Evolutionary conservation across 2,797 vertebrate species (phyloP).

Genomic region (Rachycentron canadum): DNA sequence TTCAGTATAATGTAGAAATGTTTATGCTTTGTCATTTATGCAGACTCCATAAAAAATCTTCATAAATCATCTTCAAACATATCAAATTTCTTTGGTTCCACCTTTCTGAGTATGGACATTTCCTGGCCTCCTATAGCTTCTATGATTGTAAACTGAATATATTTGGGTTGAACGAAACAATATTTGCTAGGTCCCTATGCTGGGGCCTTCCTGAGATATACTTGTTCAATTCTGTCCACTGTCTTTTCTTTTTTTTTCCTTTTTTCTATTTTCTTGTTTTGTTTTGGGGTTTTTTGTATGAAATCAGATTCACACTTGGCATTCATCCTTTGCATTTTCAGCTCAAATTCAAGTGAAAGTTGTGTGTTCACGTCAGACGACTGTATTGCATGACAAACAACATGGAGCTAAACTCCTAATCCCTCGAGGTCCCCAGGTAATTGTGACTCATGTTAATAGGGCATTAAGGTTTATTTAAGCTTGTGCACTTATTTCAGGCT

Average conservation of each 20-base stretch:
- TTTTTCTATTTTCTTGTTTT: too few species aligned
- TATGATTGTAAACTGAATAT: background rate
- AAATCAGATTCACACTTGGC: background rate
- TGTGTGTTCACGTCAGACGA: background rate
- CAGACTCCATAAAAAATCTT: background rate
- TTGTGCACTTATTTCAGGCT: constrained; percentile 13
- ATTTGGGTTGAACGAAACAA: background rate
- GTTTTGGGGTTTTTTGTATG: background rate
- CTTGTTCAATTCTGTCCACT: background rate
- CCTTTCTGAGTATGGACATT: background rate
- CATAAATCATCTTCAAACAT: background rate
- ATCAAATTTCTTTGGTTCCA: background rate
- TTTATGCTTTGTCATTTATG: constrained; percentile 9
- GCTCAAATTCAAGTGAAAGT: background rate
- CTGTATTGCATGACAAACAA: background rate
- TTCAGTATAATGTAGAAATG: background rate
- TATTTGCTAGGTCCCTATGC: background rate
- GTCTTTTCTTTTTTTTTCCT: background rate
- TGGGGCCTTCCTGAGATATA: background rate
- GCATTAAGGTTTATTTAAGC: constrained; percentile 2
- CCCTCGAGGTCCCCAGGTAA: background rate
- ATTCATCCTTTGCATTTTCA: background rate
- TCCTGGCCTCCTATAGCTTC: background rate
- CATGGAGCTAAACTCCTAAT: constrained; percentile 13
- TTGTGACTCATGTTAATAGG: background rate